Percentiles rank a stretch among this genome's conserved stretches.
Evolutionary conservation across 2,888 invertebrate species (phyloP).

Genomic region (Adelphocoris suturalis): DNA sequence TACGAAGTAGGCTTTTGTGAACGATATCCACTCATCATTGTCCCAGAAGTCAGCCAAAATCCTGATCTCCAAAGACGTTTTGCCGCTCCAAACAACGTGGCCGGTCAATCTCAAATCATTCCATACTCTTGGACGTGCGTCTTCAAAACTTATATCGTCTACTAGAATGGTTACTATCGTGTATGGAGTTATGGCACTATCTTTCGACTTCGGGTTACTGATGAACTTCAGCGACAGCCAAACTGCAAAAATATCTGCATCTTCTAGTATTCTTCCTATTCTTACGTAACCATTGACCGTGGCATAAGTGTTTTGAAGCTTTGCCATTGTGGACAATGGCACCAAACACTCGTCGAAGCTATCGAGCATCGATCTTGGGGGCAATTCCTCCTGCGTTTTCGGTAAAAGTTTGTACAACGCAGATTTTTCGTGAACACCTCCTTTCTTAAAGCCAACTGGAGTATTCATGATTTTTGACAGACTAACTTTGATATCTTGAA

Average conservation of each 20-base stretch:
- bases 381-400: slow-evolving; percentile 42
- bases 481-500: slow-evolving; percentile 40
- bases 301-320: slow-evolving; percentile 84
- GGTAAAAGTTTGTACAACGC: slow-evolving; percentile 56
- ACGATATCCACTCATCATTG: slow-evolving; percentile 80
- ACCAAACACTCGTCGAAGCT: slow-evolving; percentile 84
- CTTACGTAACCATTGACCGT: slow-evolving; percentile 83
- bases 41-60: slow-evolving; percentile 85
- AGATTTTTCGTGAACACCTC: background rate
- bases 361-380: slow-evolving; percentile 78
- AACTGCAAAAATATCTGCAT: slow-evolving; percentile 89
- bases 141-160: slow-evolving; percentile 84
- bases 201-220: slow-evolving; percentile 81
- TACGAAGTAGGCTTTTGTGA: slow-evolving; percentile 85
- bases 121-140: slow-evolving; percentile 53
- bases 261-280: slow-evolving; percentile 86
- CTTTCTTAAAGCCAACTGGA: slow-evolving; percentile 12
- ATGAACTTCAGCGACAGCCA: slow-evolving; percentile 85
- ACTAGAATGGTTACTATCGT: slow-evolving; percentile 87
- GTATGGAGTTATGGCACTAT: slow-evolving; percentile 80
- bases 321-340: slow-evolving; percentile 82
- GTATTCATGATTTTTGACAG: slow-evolving; percentile 47
- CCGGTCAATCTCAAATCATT: slow-evolving; percentile 86
- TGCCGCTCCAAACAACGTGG: slow-evolving; percentile 87
- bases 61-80: slow-evolving; percentile 85